Evolutionary conservation across 2,888 invertebrate genomes (phyloP).

Genomic region (Mycalesis mineus): DNA sequence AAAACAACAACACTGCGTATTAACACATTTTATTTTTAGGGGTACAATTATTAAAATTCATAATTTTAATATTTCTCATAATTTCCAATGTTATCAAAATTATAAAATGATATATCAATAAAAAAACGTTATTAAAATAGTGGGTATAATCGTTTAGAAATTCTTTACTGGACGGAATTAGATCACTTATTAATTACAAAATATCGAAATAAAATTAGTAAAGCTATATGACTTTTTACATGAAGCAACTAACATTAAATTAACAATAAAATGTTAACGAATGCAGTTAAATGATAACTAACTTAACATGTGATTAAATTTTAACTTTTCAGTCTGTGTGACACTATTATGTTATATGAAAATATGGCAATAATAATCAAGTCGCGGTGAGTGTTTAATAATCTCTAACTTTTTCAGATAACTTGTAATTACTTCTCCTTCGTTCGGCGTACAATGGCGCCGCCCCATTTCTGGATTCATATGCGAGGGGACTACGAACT

Average conservation of each 20-base stretch:
- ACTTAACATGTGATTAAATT: slow-evolving; percentile 52
- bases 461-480: slow-evolving; percentile 57
- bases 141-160: slow-evolving; percentile 16
- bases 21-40: slow-evolving; percentile 66
- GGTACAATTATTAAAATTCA: slow-evolving; percentile 53
- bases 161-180: slow-evolving; percentile 34
- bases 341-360: slow-evolving; percentile 45
- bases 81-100: slow-evolving; percentile 44
- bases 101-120: slow-evolving; percentile 40
- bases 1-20: slow-evolving; percentile 44
- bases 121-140: slow-evolving; percentile 10
- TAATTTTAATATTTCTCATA: slow-evolving; percentile 26
- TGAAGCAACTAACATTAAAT: slow-evolving; percentile 54
- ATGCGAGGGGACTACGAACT: slow-evolving; percentile 52
- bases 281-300: slow-evolving; percentile 50
- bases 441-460: slow-evolving; percentile 58
- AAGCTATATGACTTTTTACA: slow-evolving; percentile 75
- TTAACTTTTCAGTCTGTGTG: slow-evolving; percentile 66
- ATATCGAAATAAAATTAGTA: slow-evolving; percentile 63
- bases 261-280: slow-evolving; percentile 51
- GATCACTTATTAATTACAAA: slow-evolving; percentile 31
- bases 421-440: slow-evolving; percentile 69
- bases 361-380: slow-evolving; percentile 35
- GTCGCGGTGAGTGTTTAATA: slow-evolving; percentile 44
- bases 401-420: slow-evolving; percentile 70